Evolutionary conservation across 2,888 invertebrate species (phyloP).

Genomic region (Cheilosia urbana): DNA sequence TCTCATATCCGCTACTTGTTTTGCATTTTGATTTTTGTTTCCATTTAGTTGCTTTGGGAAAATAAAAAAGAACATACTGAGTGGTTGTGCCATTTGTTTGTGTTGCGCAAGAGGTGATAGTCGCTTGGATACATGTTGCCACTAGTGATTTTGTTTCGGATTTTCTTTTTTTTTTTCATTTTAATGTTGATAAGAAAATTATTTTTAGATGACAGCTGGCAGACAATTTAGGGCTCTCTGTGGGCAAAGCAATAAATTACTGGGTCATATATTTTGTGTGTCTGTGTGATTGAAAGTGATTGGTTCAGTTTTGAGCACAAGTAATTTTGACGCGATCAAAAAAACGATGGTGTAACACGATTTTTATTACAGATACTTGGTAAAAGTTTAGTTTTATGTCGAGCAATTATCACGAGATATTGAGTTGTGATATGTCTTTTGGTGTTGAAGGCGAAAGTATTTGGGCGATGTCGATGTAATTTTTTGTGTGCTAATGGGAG

Average conservation of each 20-base stretch:
- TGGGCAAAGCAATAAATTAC: constrained; percentile 25
- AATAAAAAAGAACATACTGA: neutral
- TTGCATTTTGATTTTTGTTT: constrained; percentile 21
- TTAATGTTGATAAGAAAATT: neutral
- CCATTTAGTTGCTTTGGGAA: no score
- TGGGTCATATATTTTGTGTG: neutral
- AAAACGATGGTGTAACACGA: constrained; percentile 11
- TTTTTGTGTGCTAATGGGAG: neutral
- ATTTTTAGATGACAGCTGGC: constrained; percentile 23
- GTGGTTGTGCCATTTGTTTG: neutral
- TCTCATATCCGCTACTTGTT: constrained; percentile 45
- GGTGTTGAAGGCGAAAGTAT: constrained; percentile 6
- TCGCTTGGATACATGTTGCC: constrained; percentile 38
- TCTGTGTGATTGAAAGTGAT: constrained; percentile 21
- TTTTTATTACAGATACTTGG: constrained; percentile 12
- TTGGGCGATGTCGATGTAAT: neutral
- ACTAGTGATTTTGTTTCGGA: neutral
- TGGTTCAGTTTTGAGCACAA: constrained; percentile 1
- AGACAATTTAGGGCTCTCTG: constrained; percentile 10
- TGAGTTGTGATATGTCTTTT: neutral
- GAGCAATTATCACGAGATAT: neutral
- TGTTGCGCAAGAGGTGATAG: constrained; percentile 19
- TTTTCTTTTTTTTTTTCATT: neutral
- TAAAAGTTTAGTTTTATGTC: constrained; percentile 22
- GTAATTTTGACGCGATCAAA: constrained; percentile 7